A percentile compares a stretch with the other conserved stretches of the same genome.
phyloP scores from a whole-genome alignment of 2,888 invertebrate genomes.

The Ethmia dodecea region DNA sequence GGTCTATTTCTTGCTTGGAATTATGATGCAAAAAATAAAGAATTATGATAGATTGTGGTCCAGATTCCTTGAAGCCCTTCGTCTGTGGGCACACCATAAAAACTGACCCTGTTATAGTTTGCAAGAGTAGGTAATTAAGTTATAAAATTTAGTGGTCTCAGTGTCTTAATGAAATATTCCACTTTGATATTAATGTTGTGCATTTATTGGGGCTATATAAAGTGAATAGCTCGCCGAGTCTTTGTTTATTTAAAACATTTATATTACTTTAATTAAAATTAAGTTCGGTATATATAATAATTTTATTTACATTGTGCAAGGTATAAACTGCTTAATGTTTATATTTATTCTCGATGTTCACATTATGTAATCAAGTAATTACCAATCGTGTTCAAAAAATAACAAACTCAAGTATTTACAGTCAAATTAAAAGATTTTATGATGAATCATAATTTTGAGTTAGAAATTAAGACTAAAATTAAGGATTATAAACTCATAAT shows the following conservation, averaged over 20 bases:
- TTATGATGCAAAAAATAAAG: constrained; percentile 57
- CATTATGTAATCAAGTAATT: too few species aligned
- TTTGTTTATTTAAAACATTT: not conserved
- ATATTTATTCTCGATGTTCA: too few species aligned
- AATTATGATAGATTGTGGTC: constrained; percentile 38
- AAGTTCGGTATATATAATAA: too few species aligned
- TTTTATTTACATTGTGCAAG: too few species aligned
- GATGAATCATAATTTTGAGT: too few species aligned
- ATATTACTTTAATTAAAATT: too few species aligned
- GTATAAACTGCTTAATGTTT: too few species aligned
- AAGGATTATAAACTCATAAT: too few species aligned
- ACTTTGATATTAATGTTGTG: constrained; percentile 53
- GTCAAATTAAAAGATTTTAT: too few species aligned
- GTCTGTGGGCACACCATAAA: constrained; percentile 54
- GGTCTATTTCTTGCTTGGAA: constrained; percentile 44
- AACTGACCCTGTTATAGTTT: constrained; percentile 68
- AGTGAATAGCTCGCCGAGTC: constrained; percentile 12
- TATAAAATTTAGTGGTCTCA: constrained; percentile 65
- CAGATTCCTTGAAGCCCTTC: constrained; percentile 45
- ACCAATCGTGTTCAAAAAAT: too few species aligned
- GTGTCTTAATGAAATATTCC: constrained; percentile 68
- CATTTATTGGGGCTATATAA: constrained; percentile 55
- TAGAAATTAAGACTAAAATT: too few species aligned
- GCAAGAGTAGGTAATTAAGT: constrained; percentile 71
- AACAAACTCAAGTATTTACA: too few species aligned